Evolutionary conservation across 2,888 invertebrate species (phyloP).

Genomic region (Nomada hirtipes): DNA sequence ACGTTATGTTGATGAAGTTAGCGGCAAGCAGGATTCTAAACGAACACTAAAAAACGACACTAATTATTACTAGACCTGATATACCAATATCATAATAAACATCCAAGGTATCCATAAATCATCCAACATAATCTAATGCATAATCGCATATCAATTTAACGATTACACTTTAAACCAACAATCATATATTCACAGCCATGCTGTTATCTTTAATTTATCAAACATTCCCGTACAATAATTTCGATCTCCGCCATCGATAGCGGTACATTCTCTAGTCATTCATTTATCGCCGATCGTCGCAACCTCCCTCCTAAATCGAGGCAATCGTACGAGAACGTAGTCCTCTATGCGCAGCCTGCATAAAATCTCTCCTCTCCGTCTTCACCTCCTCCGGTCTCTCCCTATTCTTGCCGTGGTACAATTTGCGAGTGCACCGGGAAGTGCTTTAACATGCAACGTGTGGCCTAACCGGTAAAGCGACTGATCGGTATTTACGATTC

Average conservation of each 20-base stretch:
- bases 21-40: no score
- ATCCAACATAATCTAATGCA: no score
- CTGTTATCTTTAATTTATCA: no score
- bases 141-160: no score
- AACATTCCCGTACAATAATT: no score
- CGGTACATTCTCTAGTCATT: slow-evolving; percentile 1
- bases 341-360: slow-evolving; percentile 29
- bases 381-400: not conserved
- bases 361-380: slow-evolving; percentile 21
- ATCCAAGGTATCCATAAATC: no score
- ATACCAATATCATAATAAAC: no score
- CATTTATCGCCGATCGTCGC: slow-evolving; percentile 1
- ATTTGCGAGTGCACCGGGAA: slow-evolving; percentile 76
- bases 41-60: no score
- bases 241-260: not conserved
- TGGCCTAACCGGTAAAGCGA: slow-evolving; percentile 55
- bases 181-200: no score
- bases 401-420: slow-evolving; percentile 12
- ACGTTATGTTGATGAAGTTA: no score
- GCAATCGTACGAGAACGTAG: slow-evolving; percentile 7
- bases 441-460: slow-evolving; percentile 77
- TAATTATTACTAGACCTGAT: no score
- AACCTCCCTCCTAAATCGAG: not conserved
- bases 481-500: slow-evolving; percentile 78
- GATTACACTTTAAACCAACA: no score